A percentile compares a stretch with the other conserved stretches of the same genome.
These are phyloP conservation scores for Amphiprion ocellaris DNA, from an alignment of 2,113 vertebrate genomes.

Conservation along the genomic window DNA sequence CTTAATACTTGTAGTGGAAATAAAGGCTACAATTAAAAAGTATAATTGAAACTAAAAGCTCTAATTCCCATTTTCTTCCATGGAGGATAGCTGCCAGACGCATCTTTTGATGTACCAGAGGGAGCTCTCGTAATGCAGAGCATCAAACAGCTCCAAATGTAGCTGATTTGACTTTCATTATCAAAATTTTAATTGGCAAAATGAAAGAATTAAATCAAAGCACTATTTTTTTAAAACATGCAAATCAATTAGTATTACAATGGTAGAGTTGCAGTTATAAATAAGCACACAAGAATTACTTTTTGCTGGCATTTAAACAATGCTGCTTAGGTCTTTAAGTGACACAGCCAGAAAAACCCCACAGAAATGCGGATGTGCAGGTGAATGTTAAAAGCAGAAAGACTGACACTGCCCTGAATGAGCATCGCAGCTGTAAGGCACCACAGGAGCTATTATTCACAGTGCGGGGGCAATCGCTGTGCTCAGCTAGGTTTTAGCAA, in stretches of 20 bases:
- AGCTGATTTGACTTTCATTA: too few species aligned
- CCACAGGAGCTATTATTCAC: neutral
- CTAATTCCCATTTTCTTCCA: neutral
- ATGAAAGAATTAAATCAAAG: too few species aligned
- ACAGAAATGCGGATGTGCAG: neutral
- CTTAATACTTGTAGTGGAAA: too few species aligned
- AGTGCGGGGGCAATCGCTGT: neutral
- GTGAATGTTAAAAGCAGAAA: neutral
- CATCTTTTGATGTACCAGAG: too few species aligned
- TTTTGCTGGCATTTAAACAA: neutral
- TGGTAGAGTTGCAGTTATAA: too few species aligned
- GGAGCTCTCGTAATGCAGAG: too few species aligned
- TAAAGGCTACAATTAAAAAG: neutral
- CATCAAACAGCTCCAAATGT: too few species aligned
- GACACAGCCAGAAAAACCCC: neutral
- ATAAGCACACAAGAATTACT: too few species aligned
- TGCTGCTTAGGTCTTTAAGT: constrained; percentile 1
- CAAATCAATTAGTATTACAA: too few species aligned
- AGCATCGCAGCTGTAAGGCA: neutral
- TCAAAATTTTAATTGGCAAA: too few species aligned
- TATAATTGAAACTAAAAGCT: neutral
- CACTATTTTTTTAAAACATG: too few species aligned
- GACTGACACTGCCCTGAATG: neutral
- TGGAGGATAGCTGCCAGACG: too few species aligned
- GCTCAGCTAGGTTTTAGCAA: neutral